Conservation (phyloP, 2,113 vertebrate genomes). For the Butastur rufipennis region DNA sequence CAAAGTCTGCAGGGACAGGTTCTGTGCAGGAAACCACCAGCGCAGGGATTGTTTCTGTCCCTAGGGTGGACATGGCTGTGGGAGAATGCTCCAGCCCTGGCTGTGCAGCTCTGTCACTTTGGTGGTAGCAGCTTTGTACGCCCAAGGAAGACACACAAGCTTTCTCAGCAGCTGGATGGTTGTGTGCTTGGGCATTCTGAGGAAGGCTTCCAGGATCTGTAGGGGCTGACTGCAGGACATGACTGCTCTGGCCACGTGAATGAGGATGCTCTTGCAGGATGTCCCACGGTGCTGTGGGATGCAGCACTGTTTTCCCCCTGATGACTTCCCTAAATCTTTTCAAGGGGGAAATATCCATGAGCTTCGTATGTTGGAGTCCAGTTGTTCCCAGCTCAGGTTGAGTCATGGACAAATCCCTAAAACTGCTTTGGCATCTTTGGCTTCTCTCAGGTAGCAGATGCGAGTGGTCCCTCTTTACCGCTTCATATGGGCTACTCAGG, state of each 20-base stretch:
- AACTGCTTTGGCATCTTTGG: background rate
- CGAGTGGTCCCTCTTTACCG: fast-evolving
- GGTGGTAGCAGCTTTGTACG: background rate
- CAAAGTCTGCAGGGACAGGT: background rate
- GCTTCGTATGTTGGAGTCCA: fast-evolving
- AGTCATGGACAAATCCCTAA: background rate
- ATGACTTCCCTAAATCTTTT: background rate
- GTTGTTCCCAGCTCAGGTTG: background rate
- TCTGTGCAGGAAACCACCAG: background rate
- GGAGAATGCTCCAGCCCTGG: background rate
- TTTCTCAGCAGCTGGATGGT: background rate
- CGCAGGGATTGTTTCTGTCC: background rate
- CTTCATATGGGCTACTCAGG: background rate
- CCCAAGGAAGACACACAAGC: background rate
- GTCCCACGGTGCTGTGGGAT: background rate
- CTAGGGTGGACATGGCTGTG: background rate
- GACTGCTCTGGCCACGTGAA: background rate
- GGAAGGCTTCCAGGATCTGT: background rate
- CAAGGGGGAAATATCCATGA: fast-evolving
- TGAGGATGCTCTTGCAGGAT: background rate
- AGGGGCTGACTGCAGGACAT: background rate
- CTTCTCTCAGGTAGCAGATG: background rate
- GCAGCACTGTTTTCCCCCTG: background rate
- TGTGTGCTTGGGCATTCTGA: background rate
- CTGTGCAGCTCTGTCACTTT: background rate